These are phyloP conservation scores for Alloscopus bannaensis DNA, from an alignment of 2,888 invertebrate genomes.

Conservation along the genomic window DNA sequence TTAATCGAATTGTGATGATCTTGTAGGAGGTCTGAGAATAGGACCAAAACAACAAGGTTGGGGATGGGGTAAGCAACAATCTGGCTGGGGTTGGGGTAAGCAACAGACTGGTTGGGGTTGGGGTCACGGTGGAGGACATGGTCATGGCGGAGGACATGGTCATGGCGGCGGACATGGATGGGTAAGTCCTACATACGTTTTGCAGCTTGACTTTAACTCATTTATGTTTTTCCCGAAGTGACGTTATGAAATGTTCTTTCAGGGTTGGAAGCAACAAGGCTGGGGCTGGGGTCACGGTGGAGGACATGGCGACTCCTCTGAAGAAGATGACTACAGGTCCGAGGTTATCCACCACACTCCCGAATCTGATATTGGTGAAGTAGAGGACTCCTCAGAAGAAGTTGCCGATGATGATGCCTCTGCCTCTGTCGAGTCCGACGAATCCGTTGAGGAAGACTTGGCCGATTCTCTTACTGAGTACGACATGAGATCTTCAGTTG, in stretches of 20 bases:
- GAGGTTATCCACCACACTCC: background rate
- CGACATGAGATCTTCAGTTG: constrained; percentile 21
- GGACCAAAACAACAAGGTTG: constrained; percentile 42
- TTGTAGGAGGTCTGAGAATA: constrained; percentile 43
- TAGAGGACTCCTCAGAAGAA: constrained; percentile 42
- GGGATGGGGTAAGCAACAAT: constrained; percentile 33
- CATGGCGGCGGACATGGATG: constrained; percentile 18
- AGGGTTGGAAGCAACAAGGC: constrained; percentile 43
- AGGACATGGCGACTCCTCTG: constrained; percentile 53
- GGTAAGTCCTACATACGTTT: background rate
- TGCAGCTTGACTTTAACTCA: background rate
- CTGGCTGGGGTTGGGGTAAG: constrained; percentile 55
- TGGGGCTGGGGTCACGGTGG: constrained; percentile 53
- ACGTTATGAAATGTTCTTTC: background rate
- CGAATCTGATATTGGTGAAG: background rate
- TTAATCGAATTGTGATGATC: background rate
- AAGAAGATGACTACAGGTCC: constrained; percentile 51
- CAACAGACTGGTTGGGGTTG: constrained; percentile 25
- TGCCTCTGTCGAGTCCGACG: constrained; percentile 34
- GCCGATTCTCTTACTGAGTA: too few relatives aligned
- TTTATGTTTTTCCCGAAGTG: too few relatives aligned
- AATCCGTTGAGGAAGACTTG: constrained; percentile 34
- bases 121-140: background rate
- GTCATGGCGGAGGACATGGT: constrained; percentile 9
- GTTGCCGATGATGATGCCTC: constrained; percentile 44